phyloP scores from a whole-genome alignment of 2,888 invertebrate species.

The Leptinotarsa rubiginosa region DNA sequence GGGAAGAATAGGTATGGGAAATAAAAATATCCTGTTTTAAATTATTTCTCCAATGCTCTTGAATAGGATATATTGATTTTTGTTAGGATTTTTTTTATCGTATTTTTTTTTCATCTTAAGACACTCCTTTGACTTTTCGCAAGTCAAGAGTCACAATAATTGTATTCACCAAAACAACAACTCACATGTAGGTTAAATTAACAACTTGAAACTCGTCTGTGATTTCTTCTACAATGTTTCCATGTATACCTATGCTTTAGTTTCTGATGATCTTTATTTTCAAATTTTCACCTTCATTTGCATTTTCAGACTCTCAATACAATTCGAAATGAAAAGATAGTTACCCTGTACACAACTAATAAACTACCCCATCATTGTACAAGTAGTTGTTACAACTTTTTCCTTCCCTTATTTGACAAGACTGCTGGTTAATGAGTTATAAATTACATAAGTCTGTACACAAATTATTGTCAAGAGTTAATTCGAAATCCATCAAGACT shows the following conservation, averaged over 20 bases:
- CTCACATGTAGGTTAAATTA: no score
- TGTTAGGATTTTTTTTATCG: no score
- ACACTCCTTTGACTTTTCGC: no score
- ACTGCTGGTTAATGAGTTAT: slow-evolving; percentile 24
- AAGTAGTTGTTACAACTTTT: slow-evolving; percentile 26
- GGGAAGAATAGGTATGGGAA: no score
- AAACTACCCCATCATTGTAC: slow-evolving; percentile 36
- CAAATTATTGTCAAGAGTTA: slow-evolving; percentile 30
- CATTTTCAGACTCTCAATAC: background rate
- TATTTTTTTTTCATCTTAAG: no score
- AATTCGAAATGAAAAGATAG: background rate
- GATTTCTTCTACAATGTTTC: no score
- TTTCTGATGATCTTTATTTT: background rate
- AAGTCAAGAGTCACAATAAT: no score
- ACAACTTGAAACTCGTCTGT: no score
- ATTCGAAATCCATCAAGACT: slow-evolving; percentile 28
- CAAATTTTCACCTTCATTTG: background rate
- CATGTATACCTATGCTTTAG: background rate
- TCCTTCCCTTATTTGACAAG: slow-evolving; percentile 30
- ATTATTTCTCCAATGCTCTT: no score
- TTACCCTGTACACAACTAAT: background rate
- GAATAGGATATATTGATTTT: no score
- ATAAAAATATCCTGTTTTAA: no score
- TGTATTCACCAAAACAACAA: no score
- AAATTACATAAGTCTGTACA: slow-evolving; percentile 33